Percentiles rank a stretch among this genome's conserved stretches.
Evolutionary conservation across 2,797 vertebrate genomes (phyloP).

Genomic region (Myripristis jacobus): DNA sequence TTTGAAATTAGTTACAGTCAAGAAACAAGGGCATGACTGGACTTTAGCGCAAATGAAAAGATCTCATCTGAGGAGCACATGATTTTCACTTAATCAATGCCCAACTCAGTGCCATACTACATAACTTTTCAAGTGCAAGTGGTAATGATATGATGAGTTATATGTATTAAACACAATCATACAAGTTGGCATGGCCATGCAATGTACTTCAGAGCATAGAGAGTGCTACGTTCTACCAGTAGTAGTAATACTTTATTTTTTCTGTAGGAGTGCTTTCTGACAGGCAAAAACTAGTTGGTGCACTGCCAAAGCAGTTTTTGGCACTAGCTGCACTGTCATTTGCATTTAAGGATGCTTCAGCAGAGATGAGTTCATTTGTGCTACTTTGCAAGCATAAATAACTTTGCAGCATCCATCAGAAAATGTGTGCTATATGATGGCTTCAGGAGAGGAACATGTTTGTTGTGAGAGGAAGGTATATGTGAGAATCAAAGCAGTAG

Average conservation of each 20-base stretch:
- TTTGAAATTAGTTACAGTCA: no score
- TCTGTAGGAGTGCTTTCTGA: slow-evolving; percentile 28
- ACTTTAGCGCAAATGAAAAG: no score
- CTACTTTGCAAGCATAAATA: slow-evolving; percentile 36
- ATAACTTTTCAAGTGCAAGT: neutral
- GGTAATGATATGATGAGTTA: slow-evolving; percentile 22
- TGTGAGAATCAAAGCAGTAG: slow-evolving; percentile 1
- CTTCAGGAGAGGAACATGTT: slow-evolving; percentile 11
- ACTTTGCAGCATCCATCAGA: slow-evolving; percentile 23
- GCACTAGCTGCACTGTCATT: slow-evolving; percentile 44
- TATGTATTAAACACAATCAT: neutral
- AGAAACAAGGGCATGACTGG: neutral
- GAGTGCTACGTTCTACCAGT: slow-evolving; percentile 26
- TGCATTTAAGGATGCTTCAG: slow-evolving; percentile 53
- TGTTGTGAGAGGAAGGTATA: neutral
- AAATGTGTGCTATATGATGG: neutral
- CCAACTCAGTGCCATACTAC: neutral
- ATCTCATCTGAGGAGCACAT: neutral
- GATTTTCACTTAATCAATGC: slow-evolving; percentile 18
- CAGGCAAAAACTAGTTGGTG: slow-evolving; percentile 46
- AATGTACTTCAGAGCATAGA: slow-evolving; percentile 19
- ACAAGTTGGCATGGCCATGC: slow-evolving; percentile 1
- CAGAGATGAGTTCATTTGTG: slow-evolving; percentile 54
- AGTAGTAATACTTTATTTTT: neutral
- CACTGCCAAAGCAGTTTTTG: slow-evolving; percentile 48